Conservation (phyloP, 1,140 invertebrate species). For the Drosophila orena region DNA sequence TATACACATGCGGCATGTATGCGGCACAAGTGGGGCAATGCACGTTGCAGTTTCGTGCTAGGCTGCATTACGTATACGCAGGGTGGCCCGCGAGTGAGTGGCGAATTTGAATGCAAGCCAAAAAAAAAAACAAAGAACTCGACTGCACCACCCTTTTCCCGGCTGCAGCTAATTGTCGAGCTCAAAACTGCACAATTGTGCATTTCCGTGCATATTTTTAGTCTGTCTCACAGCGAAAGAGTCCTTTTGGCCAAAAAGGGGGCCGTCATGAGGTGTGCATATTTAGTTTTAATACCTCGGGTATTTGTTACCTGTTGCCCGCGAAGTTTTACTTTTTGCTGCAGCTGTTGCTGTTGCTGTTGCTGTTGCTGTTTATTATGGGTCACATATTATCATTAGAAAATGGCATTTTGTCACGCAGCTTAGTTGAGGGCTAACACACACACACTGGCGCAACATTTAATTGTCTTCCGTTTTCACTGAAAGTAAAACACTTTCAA, state of each 20-base stretch:
- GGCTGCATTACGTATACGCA: constrained; percentile 74
- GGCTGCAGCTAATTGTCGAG: constrained; percentile 81
- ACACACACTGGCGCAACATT: constrained; percentile 19
- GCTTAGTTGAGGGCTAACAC: constrained; percentile 41
- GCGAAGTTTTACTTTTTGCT: constrained; percentile 74
- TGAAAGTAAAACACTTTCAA: constrained; percentile 56
- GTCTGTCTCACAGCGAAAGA: constrained; percentile 24
- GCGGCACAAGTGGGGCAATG: constrained; percentile 4
- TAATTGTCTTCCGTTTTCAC: constrained; percentile 55
- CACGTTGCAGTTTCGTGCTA: constrained; percentile 45
- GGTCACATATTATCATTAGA: constrained; percentile 83
- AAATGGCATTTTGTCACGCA: constrained; percentile 84
- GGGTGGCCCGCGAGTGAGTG: constrained; percentile 31
- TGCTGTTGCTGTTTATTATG: constrained; percentile 64
- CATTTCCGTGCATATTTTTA: constrained; percentile 84
- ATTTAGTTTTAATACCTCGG: constrained; percentile 82
- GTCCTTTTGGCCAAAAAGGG: background rate
- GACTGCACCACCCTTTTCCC: constrained; percentile 29
- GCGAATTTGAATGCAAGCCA: constrained; percentile 76
- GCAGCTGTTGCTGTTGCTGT: constrained; percentile 61
- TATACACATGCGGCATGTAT: background rate
- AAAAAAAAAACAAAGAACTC: constrained; percentile 56
- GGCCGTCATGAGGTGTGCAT: constrained; percentile 57
- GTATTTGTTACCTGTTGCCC: constrained; percentile 82
- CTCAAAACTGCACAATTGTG: constrained; percentile 83